phyloP scores from a whole-genome alignment of 2,113 vertebrate species.

The Capreolus pygargus region DNA sequence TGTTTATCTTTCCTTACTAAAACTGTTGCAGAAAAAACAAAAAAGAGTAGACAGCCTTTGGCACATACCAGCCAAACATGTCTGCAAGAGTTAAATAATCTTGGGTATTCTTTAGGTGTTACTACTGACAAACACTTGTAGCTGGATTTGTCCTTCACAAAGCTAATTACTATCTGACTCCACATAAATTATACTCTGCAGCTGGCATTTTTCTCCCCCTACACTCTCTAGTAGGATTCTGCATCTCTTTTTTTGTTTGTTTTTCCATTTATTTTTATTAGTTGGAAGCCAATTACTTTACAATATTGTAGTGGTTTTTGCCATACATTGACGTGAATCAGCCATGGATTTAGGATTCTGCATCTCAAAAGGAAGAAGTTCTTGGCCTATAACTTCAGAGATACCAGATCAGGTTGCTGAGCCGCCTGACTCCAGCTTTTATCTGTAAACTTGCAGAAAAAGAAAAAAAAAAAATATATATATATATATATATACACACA shows the following conservation, averaged over 20 bases:
- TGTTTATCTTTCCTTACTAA: neutral
- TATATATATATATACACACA: neutral
- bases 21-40: neutral
- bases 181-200: neutral
- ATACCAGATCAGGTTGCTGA: neutral
- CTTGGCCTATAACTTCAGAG: neutral
- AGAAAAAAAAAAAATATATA: neutral
- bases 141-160: neutral
- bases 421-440: neutral
- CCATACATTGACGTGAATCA: too few relatives aligned
- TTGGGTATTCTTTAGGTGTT: neutral
- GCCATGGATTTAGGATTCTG: too few relatives aligned
- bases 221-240: neutral
- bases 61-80: neutral
- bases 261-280: too few relatives aligned
- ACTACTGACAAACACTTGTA: neutral
- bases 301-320: too few relatives aligned
- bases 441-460: neutral
- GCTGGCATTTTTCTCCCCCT: neutral
- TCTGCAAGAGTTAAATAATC: neutral
- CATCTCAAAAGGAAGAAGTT: neutral
- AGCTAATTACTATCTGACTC: neutral
- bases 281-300: too few relatives aligned
- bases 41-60: neutral
- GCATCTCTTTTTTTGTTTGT: too few relatives aligned